Base-by-base conservation (phyloP, 2,113 vertebrate genomes). In the Ailurus styani region DNA sequence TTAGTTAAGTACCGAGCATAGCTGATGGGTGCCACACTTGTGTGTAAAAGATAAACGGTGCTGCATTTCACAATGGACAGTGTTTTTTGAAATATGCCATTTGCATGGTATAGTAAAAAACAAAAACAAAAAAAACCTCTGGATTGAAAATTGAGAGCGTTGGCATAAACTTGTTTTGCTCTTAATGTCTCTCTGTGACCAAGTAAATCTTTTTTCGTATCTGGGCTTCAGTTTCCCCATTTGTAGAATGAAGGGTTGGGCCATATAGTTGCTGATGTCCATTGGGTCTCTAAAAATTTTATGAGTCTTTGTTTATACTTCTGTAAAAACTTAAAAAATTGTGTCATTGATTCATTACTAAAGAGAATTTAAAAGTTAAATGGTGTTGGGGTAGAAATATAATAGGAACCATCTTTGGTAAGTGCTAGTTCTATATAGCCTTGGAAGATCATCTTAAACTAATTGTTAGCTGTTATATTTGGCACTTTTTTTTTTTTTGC, bases 301-400 rank as follows among this genome's bases (percentile, higher is more conserved):
- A 14, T 84, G 82, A 68, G 15, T 78, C 85, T 87, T 87, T 84
- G 23, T 82, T 93, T 87, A 81, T 62, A 75, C n/a, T 82, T 95
- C 13, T 55, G 45, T 87, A 93, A 88, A 85, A 83, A 70, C 27
- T 92, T 79, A 0, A 73, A 72, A 79, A 95, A 23, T 85, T 87
- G n/a, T 79, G 29, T 82, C 7, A 87, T 88, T 96, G 42, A n/a
- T 94, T 95, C 87, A 60, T 93, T 91, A 54, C 68, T 93, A 95
- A 87, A 84, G 91, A 97, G 88, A 92, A 84, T 73, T 95, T 79
- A 31, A 23, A 75, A 96, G 73, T 86, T 96, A 95, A 95, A 45
- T 84, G 23, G 52, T 96, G 2, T 64, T 92, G 29, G 34, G 18
- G 14, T 79, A 95, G 55, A 96, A 89, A 64, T 96, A 29, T 31